Evolutionary conservation across 2,797 vertebrate species (phyloP).

Genomic region (Coccyzus lansbergi): DNA sequence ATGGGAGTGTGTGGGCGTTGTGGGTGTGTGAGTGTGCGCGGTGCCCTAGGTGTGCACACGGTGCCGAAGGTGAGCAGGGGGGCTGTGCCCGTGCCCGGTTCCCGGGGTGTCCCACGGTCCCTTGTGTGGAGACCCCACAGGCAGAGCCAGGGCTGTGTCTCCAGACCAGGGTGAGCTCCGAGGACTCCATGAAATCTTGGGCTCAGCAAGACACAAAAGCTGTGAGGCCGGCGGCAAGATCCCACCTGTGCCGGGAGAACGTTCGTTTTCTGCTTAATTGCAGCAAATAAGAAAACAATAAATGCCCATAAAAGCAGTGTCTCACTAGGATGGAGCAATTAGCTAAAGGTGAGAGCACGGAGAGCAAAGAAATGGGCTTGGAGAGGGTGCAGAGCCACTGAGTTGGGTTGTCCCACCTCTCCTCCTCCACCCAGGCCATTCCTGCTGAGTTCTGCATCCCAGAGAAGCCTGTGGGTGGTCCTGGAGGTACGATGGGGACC

Average conservation of each 20-base stretch:
- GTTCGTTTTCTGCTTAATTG: background rate
- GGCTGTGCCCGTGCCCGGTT: rapidly evolving
- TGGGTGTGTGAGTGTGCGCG: background rate
- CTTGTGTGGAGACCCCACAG: rapidly evolving
- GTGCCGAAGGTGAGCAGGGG: background rate
- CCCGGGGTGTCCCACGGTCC: rapidly evolving
- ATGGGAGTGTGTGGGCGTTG: background rate
- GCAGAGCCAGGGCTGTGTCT: background rate
- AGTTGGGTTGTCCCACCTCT: background rate
- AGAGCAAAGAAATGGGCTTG: background rate
- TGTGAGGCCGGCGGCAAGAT: rapidly evolving
- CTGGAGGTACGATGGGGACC: rapidly evolving
- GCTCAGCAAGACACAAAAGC: rapidly evolving
- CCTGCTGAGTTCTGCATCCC: rapidly evolving
- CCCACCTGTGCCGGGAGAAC: rapidly evolving
- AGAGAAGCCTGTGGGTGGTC: rapidly evolving
- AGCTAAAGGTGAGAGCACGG: rapidly evolving
- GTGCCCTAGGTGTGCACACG: rapidly evolving
- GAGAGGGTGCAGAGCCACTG: background rate
- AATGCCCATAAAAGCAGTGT: background rate
- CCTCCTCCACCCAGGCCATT: rapidly evolving
- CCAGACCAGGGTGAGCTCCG: rapidly evolving
- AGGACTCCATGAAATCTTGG: rapidly evolving
- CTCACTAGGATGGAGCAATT: background rate
- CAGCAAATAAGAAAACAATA: background rate